Evolutionary conservation across 2,113 vertebrate genomes (phyloP).

Genomic region (Amblyopsis rosae): DNA sequence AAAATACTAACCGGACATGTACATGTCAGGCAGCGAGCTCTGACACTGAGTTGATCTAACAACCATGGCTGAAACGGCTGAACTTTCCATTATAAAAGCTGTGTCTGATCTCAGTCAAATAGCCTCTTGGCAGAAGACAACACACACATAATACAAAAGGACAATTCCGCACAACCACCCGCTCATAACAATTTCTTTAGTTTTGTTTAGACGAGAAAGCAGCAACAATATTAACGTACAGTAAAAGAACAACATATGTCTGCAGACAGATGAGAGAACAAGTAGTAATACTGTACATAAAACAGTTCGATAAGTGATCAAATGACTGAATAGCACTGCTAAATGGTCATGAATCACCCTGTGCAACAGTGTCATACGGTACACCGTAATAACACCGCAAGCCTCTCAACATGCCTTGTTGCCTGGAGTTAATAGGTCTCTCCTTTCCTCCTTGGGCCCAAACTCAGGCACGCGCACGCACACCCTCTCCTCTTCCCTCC

Average conservation of each 20-base stretch:
- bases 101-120: no score
- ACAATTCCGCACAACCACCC: no score
- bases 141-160: no score
- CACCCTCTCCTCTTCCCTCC: conserved; percentile 1
- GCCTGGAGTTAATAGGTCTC: conserved; percentile 4
- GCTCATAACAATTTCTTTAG: no score
- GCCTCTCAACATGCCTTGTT: conserved; percentile 9
- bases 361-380: conserved; percentile 5
- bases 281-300: no score
- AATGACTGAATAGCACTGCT: conserved; percentile 1
- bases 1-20: conserved; percentile 25
- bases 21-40: conserved; percentile 52
- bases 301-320: no score
- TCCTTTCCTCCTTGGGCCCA: conserved; percentile 1
- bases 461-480: background rate
- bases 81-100: no score
- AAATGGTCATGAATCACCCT: conserved; percentile 6
- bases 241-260: no score
- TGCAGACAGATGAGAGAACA: no score
- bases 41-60: conserved; percentile 28
- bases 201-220: no score
- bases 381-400: background rate
- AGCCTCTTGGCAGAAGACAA: no score
- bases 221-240: no score
- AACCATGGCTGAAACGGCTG: background rate